Percentiles rank a stretch among this genome's conserved stretches.
Conservation (phyloP, 2,888 invertebrate genomes). For the Caenorhabditis wallacei region DNA sequence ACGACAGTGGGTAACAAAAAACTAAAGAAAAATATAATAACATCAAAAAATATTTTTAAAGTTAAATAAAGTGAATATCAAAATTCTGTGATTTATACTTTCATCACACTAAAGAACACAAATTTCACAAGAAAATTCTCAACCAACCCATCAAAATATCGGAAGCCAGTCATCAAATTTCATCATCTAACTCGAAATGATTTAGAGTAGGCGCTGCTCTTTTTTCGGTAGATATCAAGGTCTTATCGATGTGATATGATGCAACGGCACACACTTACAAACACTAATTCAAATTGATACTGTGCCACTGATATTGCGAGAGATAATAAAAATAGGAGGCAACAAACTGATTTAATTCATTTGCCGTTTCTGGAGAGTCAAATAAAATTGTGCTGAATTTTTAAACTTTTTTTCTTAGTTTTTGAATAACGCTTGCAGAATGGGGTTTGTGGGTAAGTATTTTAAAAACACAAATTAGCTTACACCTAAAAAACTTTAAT, state of each 20-base stretch:
- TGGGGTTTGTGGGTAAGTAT: slow-evolving; percentile 32
- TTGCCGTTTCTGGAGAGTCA: not conserved
- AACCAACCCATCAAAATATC: not conserved
- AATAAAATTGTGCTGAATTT: not conserved
- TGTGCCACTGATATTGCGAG: slow-evolving; percentile 28
- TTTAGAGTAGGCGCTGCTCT: not conserved
- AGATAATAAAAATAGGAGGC: slow-evolving; percentile 19
- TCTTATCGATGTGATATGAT: slow-evolving; percentile 56
- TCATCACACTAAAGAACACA: slow-evolving; percentile 10
- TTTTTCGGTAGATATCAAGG: slow-evolving; percentile 33
- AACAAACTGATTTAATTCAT: slow-evolving; percentile 26
- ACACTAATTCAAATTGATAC: slow-evolving; percentile 50
- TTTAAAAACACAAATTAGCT: not conserved
- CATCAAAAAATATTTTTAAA: too few relatives aligned
- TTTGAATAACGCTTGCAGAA: not conserved
- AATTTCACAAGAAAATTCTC: not conserved
- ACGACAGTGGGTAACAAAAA: too few relatives aligned
- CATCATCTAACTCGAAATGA: slow-evolving; percentile 46
- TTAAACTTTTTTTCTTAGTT: too few relatives aligned
- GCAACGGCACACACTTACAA: slow-evolving; percentile 50
- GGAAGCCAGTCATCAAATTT: slow-evolving; percentile 42
- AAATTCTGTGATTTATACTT: not conserved
- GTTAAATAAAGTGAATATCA: too few relatives aligned
- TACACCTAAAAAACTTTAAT: not conserved
- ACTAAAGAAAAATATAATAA: too few relatives aligned